phyloP scores from a whole-genome alignment of 2,113 vertebrate genomes.

The Emberiza fucata region DNA sequence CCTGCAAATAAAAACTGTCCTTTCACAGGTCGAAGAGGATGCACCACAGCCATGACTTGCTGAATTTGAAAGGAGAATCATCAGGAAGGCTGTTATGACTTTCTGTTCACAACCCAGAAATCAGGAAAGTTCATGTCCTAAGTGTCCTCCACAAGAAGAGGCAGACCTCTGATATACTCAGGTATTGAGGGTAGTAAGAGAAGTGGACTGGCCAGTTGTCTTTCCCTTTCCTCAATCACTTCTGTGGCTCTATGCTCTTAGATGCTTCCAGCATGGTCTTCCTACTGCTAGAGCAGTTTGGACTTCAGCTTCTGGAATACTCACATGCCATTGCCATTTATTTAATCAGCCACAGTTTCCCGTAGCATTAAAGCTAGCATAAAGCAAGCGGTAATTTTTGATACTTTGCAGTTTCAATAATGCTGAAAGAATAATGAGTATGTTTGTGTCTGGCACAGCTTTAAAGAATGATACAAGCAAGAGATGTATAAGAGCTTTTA shows the following conservation, averaged over 20 bases:
- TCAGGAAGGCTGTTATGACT: background rate
- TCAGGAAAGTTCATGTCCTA: background rate
- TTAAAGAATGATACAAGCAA: background rate
- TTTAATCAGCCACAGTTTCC: background rate
- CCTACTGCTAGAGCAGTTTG: background rate
- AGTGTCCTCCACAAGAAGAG: background rate
- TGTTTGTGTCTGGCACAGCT: background rate
- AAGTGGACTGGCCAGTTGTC: background rate
- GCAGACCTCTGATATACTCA: background rate
- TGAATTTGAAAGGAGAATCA: background rate
- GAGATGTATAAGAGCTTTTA: background rate
- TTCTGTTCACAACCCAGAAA: background rate
- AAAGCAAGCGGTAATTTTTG: background rate
- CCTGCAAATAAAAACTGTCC: background rate
- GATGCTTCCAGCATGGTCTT: background rate
- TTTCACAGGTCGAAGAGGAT: background rate
- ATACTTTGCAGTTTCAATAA: background rate
- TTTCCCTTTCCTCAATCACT: background rate
- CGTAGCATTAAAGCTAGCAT: background rate
- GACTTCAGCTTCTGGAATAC: background rate
- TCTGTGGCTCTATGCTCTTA: background rate
- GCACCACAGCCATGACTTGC: background rate
- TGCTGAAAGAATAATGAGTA: background rate
- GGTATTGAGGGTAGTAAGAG: background rate
- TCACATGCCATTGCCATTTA: background rate